A percentile compares a stretch with the other conserved stretches of the same genome.
Evolutionary conservation across 2,888 invertebrate species (phyloP).

Genomic region (Leptopilina syphax): DNA sequence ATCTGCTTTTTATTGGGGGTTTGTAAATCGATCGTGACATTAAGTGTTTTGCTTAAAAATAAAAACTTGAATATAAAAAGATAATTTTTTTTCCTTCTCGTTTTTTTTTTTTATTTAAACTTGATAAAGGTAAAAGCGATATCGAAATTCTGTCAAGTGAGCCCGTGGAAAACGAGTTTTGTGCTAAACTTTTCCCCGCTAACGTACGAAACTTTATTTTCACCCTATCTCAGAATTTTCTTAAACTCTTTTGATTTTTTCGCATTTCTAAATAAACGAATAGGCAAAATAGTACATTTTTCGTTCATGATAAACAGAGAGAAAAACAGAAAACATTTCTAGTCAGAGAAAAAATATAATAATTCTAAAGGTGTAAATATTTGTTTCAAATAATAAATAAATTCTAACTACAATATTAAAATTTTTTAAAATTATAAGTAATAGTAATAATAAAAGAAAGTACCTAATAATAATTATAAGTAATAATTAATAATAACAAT

Average conservation of each 20-base stretch:
- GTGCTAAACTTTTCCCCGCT: slow-evolving; percentile 17
- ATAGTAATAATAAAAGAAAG: no score
- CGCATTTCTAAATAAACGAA: background rate
- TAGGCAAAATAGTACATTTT: no score
- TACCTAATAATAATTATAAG: no score
- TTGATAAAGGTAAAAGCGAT: slow-evolving; percentile 15
- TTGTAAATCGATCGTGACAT: slow-evolving; percentile 14
- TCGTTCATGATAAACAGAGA: no score
- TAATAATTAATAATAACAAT: no score
- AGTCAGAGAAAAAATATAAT: no score
- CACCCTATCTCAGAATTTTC: background rate
- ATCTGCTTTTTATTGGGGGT: slow-evolving; percentile 3
- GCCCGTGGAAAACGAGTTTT: slow-evolving; percentile 19
- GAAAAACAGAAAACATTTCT: no score
- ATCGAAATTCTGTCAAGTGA: slow-evolving; percentile 32
- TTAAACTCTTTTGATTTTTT: background rate
- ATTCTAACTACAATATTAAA: no score
- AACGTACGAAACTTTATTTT: slow-evolving; percentile 26
- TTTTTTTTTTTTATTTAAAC: background rate
- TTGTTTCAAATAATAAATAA: no score
- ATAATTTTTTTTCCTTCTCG: no score
- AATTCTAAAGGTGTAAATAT: no score
- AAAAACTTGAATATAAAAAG: slow-evolving; percentile 8
- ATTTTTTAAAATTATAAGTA: no score
- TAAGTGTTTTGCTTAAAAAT: slow-evolving; percentile 22